A percentile compares a stretch with the other conserved stretches of the same genome.
Evolutionary conservation across 2,888 invertebrate genomes (phyloP).

Genomic region (Tortricodes alternella): DNA sequence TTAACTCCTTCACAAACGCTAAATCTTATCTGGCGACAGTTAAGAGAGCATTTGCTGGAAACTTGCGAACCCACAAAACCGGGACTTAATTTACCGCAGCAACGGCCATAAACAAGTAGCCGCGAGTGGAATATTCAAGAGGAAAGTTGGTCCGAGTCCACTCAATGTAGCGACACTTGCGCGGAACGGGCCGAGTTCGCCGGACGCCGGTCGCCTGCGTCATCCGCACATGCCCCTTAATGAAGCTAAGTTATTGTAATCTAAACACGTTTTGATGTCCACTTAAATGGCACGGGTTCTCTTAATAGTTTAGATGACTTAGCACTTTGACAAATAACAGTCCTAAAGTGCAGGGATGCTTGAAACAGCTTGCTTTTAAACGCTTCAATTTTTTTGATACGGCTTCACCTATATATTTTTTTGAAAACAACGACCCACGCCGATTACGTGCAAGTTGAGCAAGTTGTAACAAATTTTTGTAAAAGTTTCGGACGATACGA

Average conservation of each 20-base stretch:
- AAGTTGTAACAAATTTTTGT: conserved; percentile 44
- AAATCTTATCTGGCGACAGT: conserved; percentile 66
- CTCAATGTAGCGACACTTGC: conserved; percentile 72
- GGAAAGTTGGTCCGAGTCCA: conserved; percentile 69
- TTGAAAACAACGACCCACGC: background rate
- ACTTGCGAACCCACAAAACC: conserved; percentile 69
- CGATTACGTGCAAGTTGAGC: conserved; percentile 13
- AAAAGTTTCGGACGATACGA: conserved; percentile 45
- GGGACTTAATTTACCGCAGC: conserved; percentile 54
- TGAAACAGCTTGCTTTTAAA: too few species aligned
- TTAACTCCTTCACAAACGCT: conserved; percentile 41
- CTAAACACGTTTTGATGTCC: conserved; percentile 76
- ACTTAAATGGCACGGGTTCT: conserved; percentile 64
- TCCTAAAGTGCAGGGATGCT: conserved; percentile 36
- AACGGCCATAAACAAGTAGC: conserved; percentile 69
- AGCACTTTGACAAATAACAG: conserved; percentile 63
- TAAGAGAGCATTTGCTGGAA: conserved; percentile 62
- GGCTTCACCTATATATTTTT: too few species aligned
- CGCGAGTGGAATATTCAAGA: conserved; percentile 75
- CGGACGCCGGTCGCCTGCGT: conserved; percentile 60
- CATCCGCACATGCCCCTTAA: conserved; percentile 72
- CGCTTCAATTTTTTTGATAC: too few species aligned
- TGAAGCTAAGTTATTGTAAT: conserved; percentile 77
- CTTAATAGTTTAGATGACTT: conserved; percentile 67
- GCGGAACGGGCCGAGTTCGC: conserved; percentile 68